Evolutionary conservation across 2,888 invertebrate genomes (phyloP).

Genomic region (Anaspis maculata): DNA sequence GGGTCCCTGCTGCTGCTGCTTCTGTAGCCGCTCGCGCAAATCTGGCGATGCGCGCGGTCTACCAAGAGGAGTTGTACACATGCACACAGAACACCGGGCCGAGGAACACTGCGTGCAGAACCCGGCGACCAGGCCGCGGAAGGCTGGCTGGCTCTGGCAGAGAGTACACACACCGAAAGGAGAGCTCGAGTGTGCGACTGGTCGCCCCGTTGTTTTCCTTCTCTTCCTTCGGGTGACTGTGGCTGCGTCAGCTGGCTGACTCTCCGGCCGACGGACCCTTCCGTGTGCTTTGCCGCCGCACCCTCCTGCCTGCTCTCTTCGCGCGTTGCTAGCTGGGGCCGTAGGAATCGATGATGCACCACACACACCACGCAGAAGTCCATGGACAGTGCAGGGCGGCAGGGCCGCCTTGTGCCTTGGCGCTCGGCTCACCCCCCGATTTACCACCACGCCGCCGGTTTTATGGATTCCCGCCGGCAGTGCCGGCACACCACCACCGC

Average conservation of each 20-base stretch:
- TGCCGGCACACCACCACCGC: too few species aligned
- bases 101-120: slow-evolving; percentile 27
- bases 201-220: slow-evolving; percentile 1
- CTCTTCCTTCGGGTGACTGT: slow-evolving; percentile 16
- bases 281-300: slow-evolving; percentile 11
- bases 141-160: too few species aligned
- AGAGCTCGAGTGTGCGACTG: too few species aligned
- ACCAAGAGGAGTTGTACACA: slow-evolving; percentile 19
- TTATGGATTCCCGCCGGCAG: slow-evolving; percentile 11
- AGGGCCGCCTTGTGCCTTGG: too few species aligned
- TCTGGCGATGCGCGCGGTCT: too few species aligned
- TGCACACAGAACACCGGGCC: slow-evolving; percentile 24
- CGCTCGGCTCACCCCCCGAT: slow-evolving; percentile 3
- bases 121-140: slow-evolving; percentile 13
- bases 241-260: slow-evolving; percentile 15
- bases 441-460: slow-evolving; percentile 6
- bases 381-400: too few species aligned
- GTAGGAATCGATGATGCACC: slow-evolving; percentile 14
- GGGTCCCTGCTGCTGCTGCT: too few species aligned
- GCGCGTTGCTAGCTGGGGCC: slow-evolving; percentile 9
- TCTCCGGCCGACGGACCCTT: slow-evolving; percentile 12
- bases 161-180: too few species aligned
- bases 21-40: too few species aligned
- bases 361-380: slow-evolving; percentile 4
- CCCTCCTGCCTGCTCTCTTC: slow-evolving; percentile 12